phyloP scores from a whole-genome alignment of 2,888 invertebrate genomes.

The Stramonita haemastoma region DNA sequence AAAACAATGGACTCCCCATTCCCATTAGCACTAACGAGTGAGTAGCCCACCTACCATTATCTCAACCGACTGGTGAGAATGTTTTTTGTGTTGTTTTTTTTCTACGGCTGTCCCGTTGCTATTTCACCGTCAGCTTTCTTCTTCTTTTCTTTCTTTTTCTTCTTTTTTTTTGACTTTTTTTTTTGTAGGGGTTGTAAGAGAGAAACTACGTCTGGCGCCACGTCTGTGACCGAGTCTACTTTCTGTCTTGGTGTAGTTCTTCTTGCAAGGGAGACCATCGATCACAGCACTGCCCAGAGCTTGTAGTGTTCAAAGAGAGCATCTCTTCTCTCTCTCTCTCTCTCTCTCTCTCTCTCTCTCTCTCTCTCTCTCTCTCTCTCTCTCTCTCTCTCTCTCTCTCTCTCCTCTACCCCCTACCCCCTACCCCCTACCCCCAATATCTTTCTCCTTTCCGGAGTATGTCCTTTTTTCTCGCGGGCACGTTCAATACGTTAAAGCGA shows the following conservation, averaged over 20 bases:
- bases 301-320: too few relatives aligned
- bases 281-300: too few relatives aligned
- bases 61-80: too few relatives aligned
- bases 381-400: not conserved
- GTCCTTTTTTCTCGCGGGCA: not conserved
- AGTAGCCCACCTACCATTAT: too few relatives aligned
- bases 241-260: too few relatives aligned
- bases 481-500: not conserved
- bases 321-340: not conserved
- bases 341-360: not conserved
- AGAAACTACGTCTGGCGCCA: too few relatives aligned
- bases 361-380: not conserved
- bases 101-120: not conserved
- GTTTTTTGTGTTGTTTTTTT: not conserved
- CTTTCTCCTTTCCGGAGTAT: not conserved
- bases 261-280: too few relatives aligned
- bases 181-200: not conserved
- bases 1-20: too few relatives aligned
- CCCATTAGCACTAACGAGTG: too few relatives aligned
- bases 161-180: not conserved
- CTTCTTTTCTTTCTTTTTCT: not conserved
- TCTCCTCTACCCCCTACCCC: not conserved
- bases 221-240: too few relatives aligned
- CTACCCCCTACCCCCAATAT: not conserved
- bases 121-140: not conserved